Percentiles rank a stretch among this genome's conserved stretches.
Conservation (phyloP, 2,888 invertebrate species). For the Poecilus cupreus region DNA sequence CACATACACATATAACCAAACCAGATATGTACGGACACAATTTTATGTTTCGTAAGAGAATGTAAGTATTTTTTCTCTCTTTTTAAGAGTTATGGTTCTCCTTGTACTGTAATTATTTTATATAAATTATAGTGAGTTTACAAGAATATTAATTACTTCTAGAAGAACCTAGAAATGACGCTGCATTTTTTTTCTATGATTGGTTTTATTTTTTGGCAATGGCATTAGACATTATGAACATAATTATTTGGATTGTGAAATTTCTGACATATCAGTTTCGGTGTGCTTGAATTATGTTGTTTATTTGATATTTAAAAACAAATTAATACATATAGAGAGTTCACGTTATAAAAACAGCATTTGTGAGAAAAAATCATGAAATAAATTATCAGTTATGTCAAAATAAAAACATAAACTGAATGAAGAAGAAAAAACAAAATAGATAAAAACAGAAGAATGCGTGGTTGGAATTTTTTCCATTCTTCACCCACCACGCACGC, state of each 20-base stretch:
- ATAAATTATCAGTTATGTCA: background rate
- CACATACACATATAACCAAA: background rate
- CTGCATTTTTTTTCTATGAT: conserved; percentile 6
- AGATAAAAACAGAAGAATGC: conserved; percentile 31
- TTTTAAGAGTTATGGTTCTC: conserved; percentile 5
- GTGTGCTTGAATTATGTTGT: too few species aligned
- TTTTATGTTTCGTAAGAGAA: conserved; percentile 21
- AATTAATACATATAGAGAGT: too few species aligned
- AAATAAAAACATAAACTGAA: background rate
- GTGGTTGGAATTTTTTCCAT: conserved; percentile 28
- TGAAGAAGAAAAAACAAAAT: background rate
- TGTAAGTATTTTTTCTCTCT: conserved; percentile 3
- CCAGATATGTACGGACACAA: background rate
- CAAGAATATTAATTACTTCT: conserved; percentile 9
- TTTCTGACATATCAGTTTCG: background rate
- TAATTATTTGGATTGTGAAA: conserved; percentile 8
- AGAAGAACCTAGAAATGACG: conserved; percentile 30
- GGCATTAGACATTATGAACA: background rate
- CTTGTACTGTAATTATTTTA: conserved; percentile 32
- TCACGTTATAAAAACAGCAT: background rate
- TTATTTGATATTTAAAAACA: too few species aligned
- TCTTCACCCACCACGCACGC: conserved; percentile 19
- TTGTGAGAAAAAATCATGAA: background rate
- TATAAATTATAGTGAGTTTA: conserved; percentile 12
- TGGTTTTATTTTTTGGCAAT: conserved; percentile 7